phyloP scores from a whole-genome alignment of 2,888 invertebrate species.

The Ormyrus rosae region DNA sequence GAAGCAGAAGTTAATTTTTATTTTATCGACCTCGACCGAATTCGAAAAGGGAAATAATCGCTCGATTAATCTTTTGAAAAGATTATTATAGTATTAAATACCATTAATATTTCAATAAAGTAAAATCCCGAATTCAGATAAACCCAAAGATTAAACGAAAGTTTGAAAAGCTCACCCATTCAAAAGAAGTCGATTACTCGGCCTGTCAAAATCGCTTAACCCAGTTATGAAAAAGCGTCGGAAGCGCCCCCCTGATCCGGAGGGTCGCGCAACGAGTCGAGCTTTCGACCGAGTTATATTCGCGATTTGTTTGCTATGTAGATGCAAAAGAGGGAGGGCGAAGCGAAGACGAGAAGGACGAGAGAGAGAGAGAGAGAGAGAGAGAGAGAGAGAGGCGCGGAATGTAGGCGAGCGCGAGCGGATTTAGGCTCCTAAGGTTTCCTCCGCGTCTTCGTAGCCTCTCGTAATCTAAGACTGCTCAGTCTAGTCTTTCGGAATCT shows the following conservation, averaged over 20 bases:
- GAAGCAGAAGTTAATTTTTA: no score
- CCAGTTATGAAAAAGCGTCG: slow-evolving; percentile 37
- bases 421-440: slow-evolving; percentile 73
- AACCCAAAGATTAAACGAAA: no score
- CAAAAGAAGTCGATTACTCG: no score
- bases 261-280: slow-evolving; percentile 28
- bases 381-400: slow-evolving; percentile 62
- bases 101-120: not conserved
- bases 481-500: slow-evolving; percentile 56
- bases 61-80: no score
- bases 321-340: slow-evolving; percentile 44
- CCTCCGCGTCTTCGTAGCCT: slow-evolving; percentile 58
- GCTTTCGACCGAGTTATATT: slow-evolving; percentile 39
- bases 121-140: not conserved
- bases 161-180: no score
- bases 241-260: slow-evolving; percentile 18
- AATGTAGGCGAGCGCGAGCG: slow-evolving; percentile 67
- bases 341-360: slow-evolving; percentile 61
- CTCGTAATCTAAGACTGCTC: slow-evolving; percentile 67
- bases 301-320: slow-evolving; percentile 14
- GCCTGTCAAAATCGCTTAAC: slow-evolving; percentile 31
- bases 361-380: slow-evolving; percentile 61
- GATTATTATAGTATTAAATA: no score
- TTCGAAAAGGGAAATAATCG: no score
- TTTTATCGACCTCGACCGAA: no score